Evolutionary conservation across 2,113 vertebrate species (phyloP), one percentile per base, ranked within the genome.

Genomic region (Planiliza haematocheilus): DNA sequence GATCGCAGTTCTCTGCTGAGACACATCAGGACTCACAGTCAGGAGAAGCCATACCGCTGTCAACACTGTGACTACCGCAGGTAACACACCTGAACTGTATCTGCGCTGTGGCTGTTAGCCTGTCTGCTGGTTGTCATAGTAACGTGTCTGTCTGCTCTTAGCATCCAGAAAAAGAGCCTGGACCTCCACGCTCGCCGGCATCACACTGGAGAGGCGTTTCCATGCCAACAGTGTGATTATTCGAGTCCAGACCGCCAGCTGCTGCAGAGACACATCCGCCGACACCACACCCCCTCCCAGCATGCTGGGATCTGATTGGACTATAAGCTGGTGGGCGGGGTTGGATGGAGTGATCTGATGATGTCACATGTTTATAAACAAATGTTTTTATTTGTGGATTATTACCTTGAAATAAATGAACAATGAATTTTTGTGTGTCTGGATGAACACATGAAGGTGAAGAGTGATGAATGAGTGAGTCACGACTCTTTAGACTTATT

Each of bases 91-190:
- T 10, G 16, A 17, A 8, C 43, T 46, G 34, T 18, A 30, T 56
- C 64, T 48, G 43, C 2, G 51, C 52, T 57, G 10, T 11, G 6
- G 2, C 7, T 41, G 21, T 20, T 16, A n/a, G n/a, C n/a, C 17
- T 2, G 18, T 8, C 10, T 2, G 39, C 13, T 3, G 10, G 52
- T 74, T 61, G 50, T 10, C 12, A 1, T 56, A 4, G 21, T 60
- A 49, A 66, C 21, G 4, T 17, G 0, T 20, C 6, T 24, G 10
- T 41, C 10, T n/a, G 1, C 18, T 7, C 12, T 20, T 50, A 91
- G 89, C 16, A 88, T 94, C 62, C 94, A 92, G 81, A 95, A 95
- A 90, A 95, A 93, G 83, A 94, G 93, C 73, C 69, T 96, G 87
- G 94, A 95, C 63, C 89, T 94, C 11, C 93, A 89, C 8, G 45